These are phyloP conservation scores for Flabesymbios commensalis DNA, from an alignment of 2,888 invertebrate species.

Conservation along the genomic window DNA sequence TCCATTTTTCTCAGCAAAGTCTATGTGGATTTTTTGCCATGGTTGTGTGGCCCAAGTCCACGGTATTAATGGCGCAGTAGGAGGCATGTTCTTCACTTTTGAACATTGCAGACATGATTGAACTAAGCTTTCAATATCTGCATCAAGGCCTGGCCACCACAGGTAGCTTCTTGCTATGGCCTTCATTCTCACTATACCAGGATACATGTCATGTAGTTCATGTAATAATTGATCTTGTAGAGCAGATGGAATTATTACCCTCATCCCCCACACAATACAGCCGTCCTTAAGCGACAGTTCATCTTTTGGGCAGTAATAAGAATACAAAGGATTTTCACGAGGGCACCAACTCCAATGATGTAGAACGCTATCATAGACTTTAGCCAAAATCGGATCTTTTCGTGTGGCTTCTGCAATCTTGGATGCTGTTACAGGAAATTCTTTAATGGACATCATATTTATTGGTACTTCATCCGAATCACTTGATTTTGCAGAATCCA, in stretches of 20 bases:
- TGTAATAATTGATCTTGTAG: not conserved
- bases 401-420: constrained; percentile 37
- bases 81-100: not conserved
- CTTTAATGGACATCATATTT: constrained; percentile 46
- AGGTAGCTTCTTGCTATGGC: not conserved
- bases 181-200: not conserved
- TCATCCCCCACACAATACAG: not conserved
- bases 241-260: not conserved
- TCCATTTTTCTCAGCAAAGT: not conserved
- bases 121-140: not conserved
- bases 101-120: not conserved
- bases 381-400: not conserved
- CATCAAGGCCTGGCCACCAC: not conserved
- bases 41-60: not conserved
- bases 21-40: not conserved
- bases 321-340: too few relatives aligned
- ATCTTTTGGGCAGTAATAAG: not conserved
- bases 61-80: not conserved
- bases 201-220: not conserved
- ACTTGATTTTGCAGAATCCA: constrained; percentile 35
- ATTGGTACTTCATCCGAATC: too few relatives aligned
- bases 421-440: constrained; percentile 50
- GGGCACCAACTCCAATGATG: not conserved
- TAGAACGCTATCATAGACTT: not conserved
- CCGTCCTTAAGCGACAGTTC: not conserved